Evolutionary conservation across 2,888 invertebrate genomes (phyloP).

Genomic region (Thysanoteuthis rhombus): DNA sequence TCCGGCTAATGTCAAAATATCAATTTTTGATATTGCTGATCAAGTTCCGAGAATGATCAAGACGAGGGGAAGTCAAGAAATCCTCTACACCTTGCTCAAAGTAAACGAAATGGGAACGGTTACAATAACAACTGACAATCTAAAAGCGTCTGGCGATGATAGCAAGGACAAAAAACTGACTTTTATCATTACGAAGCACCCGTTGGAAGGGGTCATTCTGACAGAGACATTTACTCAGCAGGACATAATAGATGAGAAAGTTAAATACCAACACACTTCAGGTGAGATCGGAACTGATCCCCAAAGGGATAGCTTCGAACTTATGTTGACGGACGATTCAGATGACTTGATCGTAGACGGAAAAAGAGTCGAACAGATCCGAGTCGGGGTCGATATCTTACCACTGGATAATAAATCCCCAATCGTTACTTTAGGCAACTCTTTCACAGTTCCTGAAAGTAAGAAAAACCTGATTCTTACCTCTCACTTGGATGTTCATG

Average conservation of each 20-base stretch:
- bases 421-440: slow-evolving; percentile 49
- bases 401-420: slow-evolving; percentile 65
- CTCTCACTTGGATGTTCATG: slow-evolving; percentile 57
- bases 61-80: slow-evolving; percentile 41
- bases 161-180: slow-evolving; percentile 57
- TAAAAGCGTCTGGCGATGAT: slow-evolving; percentile 59
- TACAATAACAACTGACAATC: slow-evolving; percentile 46
- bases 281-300: slow-evolving; percentile 59
- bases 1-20: slow-evolving; percentile 58
- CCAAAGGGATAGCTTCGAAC: slow-evolving; percentile 57
- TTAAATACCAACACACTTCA: slow-evolving; percentile 61
- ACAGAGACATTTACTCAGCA: slow-evolving; percentile 61
- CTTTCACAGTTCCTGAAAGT: slow-evolving; percentile 61
- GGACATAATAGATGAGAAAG: slow-evolving; percentile 52
- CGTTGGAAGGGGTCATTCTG: slow-evolving; percentile 52
- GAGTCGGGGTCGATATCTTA: slow-evolving; percentile 55
- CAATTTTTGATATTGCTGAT: slow-evolving; percentile 60
- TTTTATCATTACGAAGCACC: slow-evolving; percentile 55
- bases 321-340: slow-evolving; percentile 58
- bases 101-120: slow-evolving; percentile 57
- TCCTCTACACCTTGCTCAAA: slow-evolving; percentile 50
- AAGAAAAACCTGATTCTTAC: slow-evolving; percentile 55
- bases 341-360: slow-evolving; percentile 55
- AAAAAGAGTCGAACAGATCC: slow-evolving; percentile 52
- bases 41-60: slow-evolving; percentile 56